Conservation (phyloP, 1,140 invertebrate species). For the Proales similis region DNA sequence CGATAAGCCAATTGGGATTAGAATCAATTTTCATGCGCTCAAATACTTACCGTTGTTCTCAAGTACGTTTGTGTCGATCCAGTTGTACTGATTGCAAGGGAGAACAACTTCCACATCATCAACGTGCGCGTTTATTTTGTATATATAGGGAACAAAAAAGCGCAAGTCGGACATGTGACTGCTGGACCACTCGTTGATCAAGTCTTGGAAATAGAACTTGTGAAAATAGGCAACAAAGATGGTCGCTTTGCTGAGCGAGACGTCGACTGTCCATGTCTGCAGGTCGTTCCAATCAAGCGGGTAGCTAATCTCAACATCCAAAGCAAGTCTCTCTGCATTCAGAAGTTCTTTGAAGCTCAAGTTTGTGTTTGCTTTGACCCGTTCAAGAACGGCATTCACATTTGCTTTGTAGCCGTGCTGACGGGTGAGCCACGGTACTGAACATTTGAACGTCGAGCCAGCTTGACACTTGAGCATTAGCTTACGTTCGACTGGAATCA, state of each 20-base stretch:
- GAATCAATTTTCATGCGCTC: no score
- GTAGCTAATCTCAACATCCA: slow-evolving; percentile 75
- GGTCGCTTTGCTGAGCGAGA: slow-evolving; percentile 87
- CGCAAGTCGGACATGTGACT: slow-evolving; percentile 78
- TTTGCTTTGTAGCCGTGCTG: slow-evolving; percentile 77
- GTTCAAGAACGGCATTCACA: slow-evolving; percentile 81
- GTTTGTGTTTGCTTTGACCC: slow-evolving; percentile 87
- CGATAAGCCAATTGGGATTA: no score
- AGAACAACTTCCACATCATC: slow-evolving; percentile 87
- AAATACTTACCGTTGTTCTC: slow-evolving; percentile 64
- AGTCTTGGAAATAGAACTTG: slow-evolving; percentile 87
- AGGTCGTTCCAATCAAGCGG: slow-evolving; percentile 87
- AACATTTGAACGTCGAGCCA: slow-evolving; percentile 85
- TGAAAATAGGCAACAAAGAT: slow-evolving; percentile 83
- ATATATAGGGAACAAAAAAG: slow-evolving; percentile 92
- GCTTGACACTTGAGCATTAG: slow-evolving; percentile 82
- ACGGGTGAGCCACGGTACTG: slow-evolving; percentile 81
- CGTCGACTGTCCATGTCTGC: slow-evolving; percentile 78
- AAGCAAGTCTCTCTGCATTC: slow-evolving; percentile 87
- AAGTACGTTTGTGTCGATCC: slow-evolving; percentile 74
- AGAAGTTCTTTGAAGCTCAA: slow-evolving; percentile 76
- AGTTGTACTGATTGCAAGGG: slow-evolving; percentile 91
- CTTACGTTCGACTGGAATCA: slow-evolving; percentile 74
- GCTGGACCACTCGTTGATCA: slow-evolving; percentile 90
- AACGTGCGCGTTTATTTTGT: slow-evolving; percentile 78